Evolutionary conservation across 2,888 invertebrate genomes (phyloP).

Genomic region (Cataglyphis albicans): DNA sequence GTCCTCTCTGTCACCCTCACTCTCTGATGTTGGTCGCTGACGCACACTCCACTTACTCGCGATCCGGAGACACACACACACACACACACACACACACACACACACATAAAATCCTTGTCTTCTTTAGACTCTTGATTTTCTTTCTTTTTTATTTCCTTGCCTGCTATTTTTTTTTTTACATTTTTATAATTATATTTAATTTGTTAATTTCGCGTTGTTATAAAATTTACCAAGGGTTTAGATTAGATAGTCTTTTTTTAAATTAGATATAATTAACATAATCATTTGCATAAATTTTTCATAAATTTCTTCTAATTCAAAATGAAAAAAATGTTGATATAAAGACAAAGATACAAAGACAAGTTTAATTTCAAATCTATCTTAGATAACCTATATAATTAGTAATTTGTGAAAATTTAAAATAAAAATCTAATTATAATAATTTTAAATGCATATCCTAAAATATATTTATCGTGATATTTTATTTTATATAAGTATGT

Average conservation of each 20-base stretch:
- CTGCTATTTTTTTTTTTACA: background rate
- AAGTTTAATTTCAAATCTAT: background rate
- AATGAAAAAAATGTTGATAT: background rate
- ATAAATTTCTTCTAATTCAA: background rate
- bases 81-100: background rate
- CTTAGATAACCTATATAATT: too few relatives aligned
- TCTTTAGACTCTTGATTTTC: background rate
- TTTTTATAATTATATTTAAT: background rate
- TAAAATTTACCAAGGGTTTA: background rate
- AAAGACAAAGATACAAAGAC: background rate
- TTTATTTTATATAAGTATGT: background rate
- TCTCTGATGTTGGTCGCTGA: slow-evolving; percentile 29
- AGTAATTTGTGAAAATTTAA: background rate
- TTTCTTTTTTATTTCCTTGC: background rate
- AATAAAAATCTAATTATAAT: background rate
- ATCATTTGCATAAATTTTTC: background rate
- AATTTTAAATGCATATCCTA: background rate
- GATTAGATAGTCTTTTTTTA: background rate
- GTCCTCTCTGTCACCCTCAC: slow-evolving; percentile 33
- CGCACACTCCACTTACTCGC: slow-evolving; percentile 12
- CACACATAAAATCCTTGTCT: background rate
- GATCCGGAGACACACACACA: background rate
- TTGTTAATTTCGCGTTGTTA: slow-evolving; percentile 1
- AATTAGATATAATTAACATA: background rate
- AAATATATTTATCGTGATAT: background rate